Percentiles rank a stretch among this genome's conserved stretches.
Conservation (phyloP, 2,113 vertebrate species). For the Tyrannus savana region DNA sequence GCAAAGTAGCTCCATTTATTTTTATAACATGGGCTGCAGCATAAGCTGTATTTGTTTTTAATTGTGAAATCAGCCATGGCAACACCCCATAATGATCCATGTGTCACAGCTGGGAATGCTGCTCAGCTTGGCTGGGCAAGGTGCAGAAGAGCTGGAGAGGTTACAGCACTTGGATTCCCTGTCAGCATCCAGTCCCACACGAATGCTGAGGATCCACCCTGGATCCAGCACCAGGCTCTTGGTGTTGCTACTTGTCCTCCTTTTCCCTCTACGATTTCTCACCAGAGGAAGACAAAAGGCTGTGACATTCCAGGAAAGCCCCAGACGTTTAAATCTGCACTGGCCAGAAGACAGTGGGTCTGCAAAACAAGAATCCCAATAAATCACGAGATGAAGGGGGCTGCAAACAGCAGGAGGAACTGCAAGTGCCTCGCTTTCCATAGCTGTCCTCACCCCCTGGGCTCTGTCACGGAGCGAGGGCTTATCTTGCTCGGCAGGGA, state of each 20-base stretch:
- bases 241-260: background rate
- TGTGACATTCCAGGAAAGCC: background rate
- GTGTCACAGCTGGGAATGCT: conserved; percentile 46
- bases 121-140: background rate
- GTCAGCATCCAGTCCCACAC: accelerated
- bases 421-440: background rate
- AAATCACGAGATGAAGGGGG: background rate
- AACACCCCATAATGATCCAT: background rate
- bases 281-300: background rate
- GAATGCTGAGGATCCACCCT: background rate
- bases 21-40: conserved; percentile 33
- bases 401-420: background rate
- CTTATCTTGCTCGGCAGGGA: conserved; percentile 28
- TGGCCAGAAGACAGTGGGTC: background rate
- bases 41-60: conserved; percentile 34
- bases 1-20: conserved; percentile 56
- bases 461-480: background rate
- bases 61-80: conserved; percentile 38
- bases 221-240: background rate
- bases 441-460: conserved; percentile 28
- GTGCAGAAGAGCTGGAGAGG: background rate
- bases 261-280: background rate
- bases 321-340: background rate
- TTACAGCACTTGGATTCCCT: background rate
- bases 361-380: background rate